phyloP scores from a whole-genome alignment of 37 sponge, comb jelly and placozoan species.

The Mnemiopsis leidyi region DNA sequence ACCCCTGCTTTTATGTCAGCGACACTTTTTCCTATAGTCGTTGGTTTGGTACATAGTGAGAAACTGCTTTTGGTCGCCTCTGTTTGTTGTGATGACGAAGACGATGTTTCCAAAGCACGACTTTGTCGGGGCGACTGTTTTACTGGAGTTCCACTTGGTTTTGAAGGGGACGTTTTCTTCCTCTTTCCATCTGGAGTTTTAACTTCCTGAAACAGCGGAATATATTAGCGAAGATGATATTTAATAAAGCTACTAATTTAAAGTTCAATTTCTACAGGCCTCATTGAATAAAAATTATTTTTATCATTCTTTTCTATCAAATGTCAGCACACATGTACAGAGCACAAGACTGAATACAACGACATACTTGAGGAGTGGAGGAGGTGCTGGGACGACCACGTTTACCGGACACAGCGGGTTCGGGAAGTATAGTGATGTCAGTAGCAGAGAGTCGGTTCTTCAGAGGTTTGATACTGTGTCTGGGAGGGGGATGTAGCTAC shows the following conservation, averaged over 20 bases:
- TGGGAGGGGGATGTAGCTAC: neutral
- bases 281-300: too few relatives aligned
- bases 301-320: too few relatives aligned
- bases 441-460: neutral
- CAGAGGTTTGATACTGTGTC: conserved; percentile 4
- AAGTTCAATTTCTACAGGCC: too few relatives aligned
- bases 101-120: neutral
- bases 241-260: too few relatives aligned
- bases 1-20: too few relatives aligned
- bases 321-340: too few relatives aligned
- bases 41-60: too few relatives aligned
- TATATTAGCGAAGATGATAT: too few relatives aligned
- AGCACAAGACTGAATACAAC: too few relatives aligned
- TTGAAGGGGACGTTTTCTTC: neutral
- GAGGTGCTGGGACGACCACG: neutral
- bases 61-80: too few relatives aligned
- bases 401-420: neutral
- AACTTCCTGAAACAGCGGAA: neutral
- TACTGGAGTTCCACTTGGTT: neutral
- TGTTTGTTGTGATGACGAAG: too few relatives aligned
- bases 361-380: neutral
- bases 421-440: neutral
- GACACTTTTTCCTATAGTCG: too few relatives aligned
- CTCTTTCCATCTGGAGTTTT: neutral
- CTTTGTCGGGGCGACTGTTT: neutral